phyloP scores from a whole-genome alignment of 1,140 invertebrate genomes.

The Eurosta solidaginis region DNA sequence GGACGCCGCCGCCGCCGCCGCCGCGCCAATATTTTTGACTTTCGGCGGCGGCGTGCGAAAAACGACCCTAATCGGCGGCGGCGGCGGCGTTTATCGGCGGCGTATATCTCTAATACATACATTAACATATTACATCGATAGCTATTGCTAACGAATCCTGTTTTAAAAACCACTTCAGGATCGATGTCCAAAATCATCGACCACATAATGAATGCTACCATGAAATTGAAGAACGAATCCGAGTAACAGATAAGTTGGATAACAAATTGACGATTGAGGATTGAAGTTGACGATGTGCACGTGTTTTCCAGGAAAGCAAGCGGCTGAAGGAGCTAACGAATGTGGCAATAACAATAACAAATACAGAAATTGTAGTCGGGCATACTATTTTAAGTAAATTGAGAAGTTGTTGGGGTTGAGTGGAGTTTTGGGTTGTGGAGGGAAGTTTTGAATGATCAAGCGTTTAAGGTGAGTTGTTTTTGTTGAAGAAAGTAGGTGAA shows the following conservation, averaged over 20 bases:
- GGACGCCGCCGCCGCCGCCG: too few species aligned
- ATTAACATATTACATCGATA: too few species aligned
- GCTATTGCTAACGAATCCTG: conserved; percentile 10
- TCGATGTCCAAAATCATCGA: not conserved
- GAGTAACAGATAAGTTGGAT: conserved; percentile 1
- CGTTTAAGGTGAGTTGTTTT: not conserved
- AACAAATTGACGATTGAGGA: not conserved
- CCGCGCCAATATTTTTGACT: too few species aligned
- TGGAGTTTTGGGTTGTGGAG: not conserved
- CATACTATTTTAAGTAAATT: not conserved
- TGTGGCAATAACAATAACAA: not conserved
- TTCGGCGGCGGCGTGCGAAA: too few species aligned
- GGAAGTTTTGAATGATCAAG: not conserved
- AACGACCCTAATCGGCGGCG: too few species aligned
- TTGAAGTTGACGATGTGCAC: conserved; percentile 14
- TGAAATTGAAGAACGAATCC: not conserved
- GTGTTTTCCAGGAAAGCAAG: conserved; percentile 18
- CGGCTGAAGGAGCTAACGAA: not conserved
- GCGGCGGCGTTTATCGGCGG: too few species aligned
- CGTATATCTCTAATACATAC: too few species aligned
- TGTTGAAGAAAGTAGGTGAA: not conserved
- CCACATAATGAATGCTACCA: not conserved
- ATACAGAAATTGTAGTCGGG: not conserved
- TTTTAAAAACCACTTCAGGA: not conserved
- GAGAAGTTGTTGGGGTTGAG: not conserved